Percentiles rank a stretch among this genome's conserved stretches.
Evolutionary conservation across 2,888 invertebrate species (phyloP).

Genomic region (Drosophila gaucha): DNA sequence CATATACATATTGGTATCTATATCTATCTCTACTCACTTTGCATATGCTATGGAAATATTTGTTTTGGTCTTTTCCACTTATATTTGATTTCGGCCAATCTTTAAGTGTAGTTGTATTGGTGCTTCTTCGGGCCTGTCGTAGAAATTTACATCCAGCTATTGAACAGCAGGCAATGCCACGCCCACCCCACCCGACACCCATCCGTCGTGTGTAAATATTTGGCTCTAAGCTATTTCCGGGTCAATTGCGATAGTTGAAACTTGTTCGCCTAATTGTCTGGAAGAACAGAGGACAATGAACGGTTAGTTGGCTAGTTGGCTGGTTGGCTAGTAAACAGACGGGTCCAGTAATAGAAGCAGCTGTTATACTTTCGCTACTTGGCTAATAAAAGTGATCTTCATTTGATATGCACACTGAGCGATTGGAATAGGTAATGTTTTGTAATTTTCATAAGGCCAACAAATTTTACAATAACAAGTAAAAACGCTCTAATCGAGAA

Average conservation of each 20-base stretch:
- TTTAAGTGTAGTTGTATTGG: conserved; percentile 44
- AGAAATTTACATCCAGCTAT: conserved; percentile 12
- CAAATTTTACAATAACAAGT: no score
- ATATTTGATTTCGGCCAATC: conserved; percentile 56
- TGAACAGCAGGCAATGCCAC: no score
- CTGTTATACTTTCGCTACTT: no score
- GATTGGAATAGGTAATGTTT: no score
- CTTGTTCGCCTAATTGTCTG: conserved; percentile 24
- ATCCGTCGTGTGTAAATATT: conserved; percentile 50
- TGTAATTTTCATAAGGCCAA: no score
- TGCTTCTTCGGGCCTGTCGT: neutral
- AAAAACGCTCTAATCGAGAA: no score
- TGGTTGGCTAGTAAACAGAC: no score
- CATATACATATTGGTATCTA: no score
- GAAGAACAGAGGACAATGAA: conserved; percentile 40
- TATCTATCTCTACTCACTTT: conserved; percentile 42
- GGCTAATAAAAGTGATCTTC: conserved; percentile 10
- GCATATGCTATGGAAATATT: conserved; percentile 42
- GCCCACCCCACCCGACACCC: conserved; percentile 9
- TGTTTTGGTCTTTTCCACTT: conserved; percentile 39
- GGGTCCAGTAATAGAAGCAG: no score
- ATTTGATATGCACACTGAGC: conserved; percentile 23
- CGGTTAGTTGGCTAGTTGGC: conserved; percentile 3
- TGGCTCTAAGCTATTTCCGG: conserved; percentile 51
- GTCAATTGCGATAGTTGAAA: conserved; percentile 52